Evolutionary conservation across 2,113 vertebrate genomes (phyloP).

Genomic region (Eulemur rufifrons): DNA sequence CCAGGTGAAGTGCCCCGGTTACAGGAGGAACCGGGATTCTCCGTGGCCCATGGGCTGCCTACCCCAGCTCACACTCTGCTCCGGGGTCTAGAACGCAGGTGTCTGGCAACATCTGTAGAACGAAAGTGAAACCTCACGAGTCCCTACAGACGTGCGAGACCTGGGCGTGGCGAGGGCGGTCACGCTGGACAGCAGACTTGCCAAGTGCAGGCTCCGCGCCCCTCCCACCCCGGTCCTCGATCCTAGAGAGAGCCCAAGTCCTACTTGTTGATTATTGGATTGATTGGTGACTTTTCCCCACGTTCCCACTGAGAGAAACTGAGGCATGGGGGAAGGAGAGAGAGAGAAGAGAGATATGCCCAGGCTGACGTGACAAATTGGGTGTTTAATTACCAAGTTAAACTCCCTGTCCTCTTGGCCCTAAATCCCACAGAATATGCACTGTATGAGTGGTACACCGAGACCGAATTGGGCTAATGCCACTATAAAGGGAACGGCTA

Average conservation of each 20-base stretch:
- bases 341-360: not conserved
- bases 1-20: not conserved
- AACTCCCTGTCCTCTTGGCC: not conserved
- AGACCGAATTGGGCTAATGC: not conserved
- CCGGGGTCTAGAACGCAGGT: not conserved
- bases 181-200: not conserved
- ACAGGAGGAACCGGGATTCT: not conserved
- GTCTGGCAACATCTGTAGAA: not conserved
- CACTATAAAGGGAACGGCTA: not conserved
- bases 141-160: not conserved
- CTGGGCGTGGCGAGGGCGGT: accelerated
- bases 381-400: not conserved
- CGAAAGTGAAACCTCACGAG: not conserved
- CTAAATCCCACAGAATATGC: not conserved
- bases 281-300: not conserved
- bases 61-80: not conserved
- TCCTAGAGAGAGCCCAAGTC: not conserved
- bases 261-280: too few relatives aligned
- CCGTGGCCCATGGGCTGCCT: not conserved
- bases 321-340: not conserved
- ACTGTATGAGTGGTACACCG: not conserved
- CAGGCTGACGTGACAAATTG: not conserved
- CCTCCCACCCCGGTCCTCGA: not conserved
- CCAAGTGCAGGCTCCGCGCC: not conserved
- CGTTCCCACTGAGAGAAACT: not conserved